Evolutionary conservation across 2,888 invertebrate genomes (phyloP), one percentile per base, ranked within the genome.

Genomic region (Meandrusa payeni): DNA sequence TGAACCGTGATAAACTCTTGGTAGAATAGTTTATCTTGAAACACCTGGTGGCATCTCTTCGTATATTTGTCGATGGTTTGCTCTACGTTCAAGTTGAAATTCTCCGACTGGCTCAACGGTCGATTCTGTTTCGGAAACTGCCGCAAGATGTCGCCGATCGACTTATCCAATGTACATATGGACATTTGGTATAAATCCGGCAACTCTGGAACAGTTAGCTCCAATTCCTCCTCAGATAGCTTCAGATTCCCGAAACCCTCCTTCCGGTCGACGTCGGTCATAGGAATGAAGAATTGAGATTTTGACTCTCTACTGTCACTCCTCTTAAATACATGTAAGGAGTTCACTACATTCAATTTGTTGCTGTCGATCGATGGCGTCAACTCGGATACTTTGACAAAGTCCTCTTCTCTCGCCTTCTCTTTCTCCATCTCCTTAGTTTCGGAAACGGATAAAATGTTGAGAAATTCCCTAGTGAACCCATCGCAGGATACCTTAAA

Each of bases 241-340:
- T 83, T 65, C 3, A 86, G 50, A 51, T 83, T 83, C 0, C 86
- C 86, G 37, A 82, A 86, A 9, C 62, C 71, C 5, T 85, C 76
- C 46, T 72, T 75, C 43, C 62, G 68, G 20, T 76, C 76, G 2
- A 54, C 68, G 4, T 85, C 81, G 0, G 68, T 69, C 1, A 88
- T 82, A 0, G 88, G 79, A 39, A 88, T 82, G 37, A 88, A 88
- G 52, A 88, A 88, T 43, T 88, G 86, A 0, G 87, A 87, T 62
- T 86, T 87, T 0, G 87, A 83, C 51, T 86, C 85, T 33, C 75
- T 83, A 2, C 65, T 79, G 13, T 86, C 86, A 33, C 70, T 76
- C 40, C 76, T 85, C 36, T 80, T 87, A 47, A 88, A 87, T 0
- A 86, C 85, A 6, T 85, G 81, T 2, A 88, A 37, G 0, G 77